Evolutionary conservation across 2,888 invertebrate genomes (phyloP).

Genomic region (Creontiades dilutus): DNA sequence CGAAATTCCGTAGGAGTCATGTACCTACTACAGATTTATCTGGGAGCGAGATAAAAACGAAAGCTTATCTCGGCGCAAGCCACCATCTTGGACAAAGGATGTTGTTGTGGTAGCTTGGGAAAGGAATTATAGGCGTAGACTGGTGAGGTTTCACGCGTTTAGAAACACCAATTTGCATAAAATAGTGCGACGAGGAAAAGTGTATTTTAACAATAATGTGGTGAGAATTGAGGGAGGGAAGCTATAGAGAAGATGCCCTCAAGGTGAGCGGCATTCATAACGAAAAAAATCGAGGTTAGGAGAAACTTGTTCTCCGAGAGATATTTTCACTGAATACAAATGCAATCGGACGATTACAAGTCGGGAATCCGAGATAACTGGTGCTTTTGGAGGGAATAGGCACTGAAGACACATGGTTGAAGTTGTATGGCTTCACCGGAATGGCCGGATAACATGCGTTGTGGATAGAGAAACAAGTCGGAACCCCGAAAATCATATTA

Average conservation of each 20-base stretch:
- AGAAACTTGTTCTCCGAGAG: slow-evolving; percentile 41
- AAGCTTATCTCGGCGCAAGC: slow-evolving; percentile 27
- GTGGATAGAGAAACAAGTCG: slow-evolving; percentile 18
- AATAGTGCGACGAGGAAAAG: slow-evolving; percentile 4
- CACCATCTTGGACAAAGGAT: slow-evolving; percentile 28
- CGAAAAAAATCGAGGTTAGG: slow-evolving; percentile 53
- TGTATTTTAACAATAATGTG: not conserved
- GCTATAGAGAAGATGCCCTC: slow-evolving; percentile 44
- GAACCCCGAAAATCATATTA: not conserved
- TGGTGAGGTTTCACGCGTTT: not conserved
- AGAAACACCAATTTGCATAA: not conserved
- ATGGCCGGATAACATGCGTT: slow-evolving; percentile 63
- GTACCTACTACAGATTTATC: slow-evolving; percentile 12
- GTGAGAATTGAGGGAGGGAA: slow-evolving; percentile 10
- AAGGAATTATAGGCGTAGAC: slow-evolving; percentile 17
- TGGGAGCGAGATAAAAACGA: not conserved
- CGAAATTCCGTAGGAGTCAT: not conserved
- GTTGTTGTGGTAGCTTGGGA: slow-evolving; percentile 38
- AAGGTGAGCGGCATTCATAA: slow-evolving; percentile 57
- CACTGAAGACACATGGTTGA: not conserved
- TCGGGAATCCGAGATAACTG: not conserved
- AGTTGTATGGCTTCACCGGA: slow-evolving; percentile 62
- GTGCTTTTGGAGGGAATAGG: slow-evolving; percentile 10
- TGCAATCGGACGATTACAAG: not conserved
- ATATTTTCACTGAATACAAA: not conserved